Evolutionary conservation across 2,797 vertebrate genomes (phyloP).

Genomic region (Atherinosoma microstoma): DNA sequence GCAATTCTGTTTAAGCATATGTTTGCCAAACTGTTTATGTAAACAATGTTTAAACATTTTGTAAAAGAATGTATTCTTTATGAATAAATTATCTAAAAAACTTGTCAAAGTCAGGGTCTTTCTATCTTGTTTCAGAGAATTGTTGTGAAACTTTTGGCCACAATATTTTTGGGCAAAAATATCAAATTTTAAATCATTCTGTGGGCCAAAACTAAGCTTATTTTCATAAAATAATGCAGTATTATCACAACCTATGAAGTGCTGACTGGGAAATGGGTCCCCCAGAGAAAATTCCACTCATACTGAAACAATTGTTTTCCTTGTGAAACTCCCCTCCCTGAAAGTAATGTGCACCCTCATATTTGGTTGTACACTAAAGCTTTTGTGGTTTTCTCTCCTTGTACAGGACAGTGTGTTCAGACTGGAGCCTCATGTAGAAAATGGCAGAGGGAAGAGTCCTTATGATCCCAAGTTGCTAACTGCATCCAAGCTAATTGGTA

Average conservation of each 20-base stretch:
- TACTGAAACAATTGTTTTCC: slow-evolving; percentile 1
- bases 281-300: slow-evolving; percentile 3
- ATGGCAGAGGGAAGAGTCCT: slow-evolving; percentile 96
- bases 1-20: neutral
- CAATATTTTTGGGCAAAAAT: neutral
- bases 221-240: slow-evolving; percentile 1
- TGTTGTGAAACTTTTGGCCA: neutral
- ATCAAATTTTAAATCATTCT: neutral
- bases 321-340: neutral
- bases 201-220: neutral
- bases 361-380: neutral
- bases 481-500: slow-evolving; percentile 95
- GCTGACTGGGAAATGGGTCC: slow-evolving; percentile 11
- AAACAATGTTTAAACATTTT: neutral
- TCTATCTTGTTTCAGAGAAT: neutral
- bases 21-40: neutral
- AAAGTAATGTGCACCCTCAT: neutral
- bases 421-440: slow-evolving; percentile 91
- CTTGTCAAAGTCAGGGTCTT: neutral
- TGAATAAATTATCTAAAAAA: neutral
- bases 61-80: no score
- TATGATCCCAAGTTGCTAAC: slow-evolving; percentile 96
- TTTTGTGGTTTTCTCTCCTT: slow-evolving; percentile 24
- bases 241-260: neutral
- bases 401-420: slow-evolving; percentile 92